Base-by-base conservation (phyloP, 2,797 vertebrate genomes). In the Diceros bicornis region DNA sequence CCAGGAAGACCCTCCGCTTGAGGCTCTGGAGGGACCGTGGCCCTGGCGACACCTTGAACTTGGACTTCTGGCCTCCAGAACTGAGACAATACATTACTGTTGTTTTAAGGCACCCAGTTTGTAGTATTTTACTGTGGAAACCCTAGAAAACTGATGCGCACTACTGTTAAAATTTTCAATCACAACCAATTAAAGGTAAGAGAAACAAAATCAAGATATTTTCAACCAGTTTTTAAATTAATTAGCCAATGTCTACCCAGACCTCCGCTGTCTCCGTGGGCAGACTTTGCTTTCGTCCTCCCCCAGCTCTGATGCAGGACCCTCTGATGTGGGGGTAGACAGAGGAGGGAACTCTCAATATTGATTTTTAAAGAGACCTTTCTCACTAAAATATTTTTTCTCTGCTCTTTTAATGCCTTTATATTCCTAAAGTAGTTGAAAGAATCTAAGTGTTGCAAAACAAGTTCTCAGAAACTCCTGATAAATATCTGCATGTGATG, bases 391-490 rank as follows among this genome's bases (percentile, higher is more conserved):
- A 44, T 27, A n/a, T 85, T 90, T 72, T 44, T 55, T 77, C 0
- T 34, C 66, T 27, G 34, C 13, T 59, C 47, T 93, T n/a, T 82
- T 64, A 55, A 79, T 79, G 34, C 41, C 62, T 74, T 81, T 14
- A 12, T 64, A 69, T 69, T 62, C 52, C 91, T 66, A n/a, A 72
- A 27, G 27, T 10, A 25, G 55, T 27, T 14, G 72, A 86, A 87
- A 47, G 44, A 25, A 32, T 77, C 59, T 66, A 55, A 61, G 72
- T 32, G 61, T 66, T 75, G 9, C 47, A 85, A 25, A 93, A 47
- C 47, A 87, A 84, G 44, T 44, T 64, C 52, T 81, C 66, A 55
- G 68, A 93, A 94, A 93, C 68, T 52, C 62, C 79, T 87, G 91
- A 71, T 89, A 50, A 89, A 59, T 57, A 61, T 72, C 74, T 68